phyloP scores from a whole-genome alignment of 2,797 vertebrate genomes.

The Coilia nasus region DNA sequence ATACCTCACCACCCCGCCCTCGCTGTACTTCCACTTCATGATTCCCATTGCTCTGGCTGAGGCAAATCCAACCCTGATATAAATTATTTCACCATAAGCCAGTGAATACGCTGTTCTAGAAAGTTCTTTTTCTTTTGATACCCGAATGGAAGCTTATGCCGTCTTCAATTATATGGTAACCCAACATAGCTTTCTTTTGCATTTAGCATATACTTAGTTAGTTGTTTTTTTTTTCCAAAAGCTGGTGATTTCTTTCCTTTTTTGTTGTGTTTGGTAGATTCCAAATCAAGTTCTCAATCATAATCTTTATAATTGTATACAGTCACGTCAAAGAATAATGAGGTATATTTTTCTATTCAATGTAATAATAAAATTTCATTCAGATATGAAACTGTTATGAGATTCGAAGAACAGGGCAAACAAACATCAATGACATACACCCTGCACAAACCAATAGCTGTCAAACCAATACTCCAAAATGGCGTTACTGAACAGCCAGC shows the following conservation, averaged over 20 bases:
- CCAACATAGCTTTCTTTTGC: conserved; percentile 49
- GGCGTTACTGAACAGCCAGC: conserved; percentile 26
- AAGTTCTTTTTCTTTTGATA: conserved; percentile 27
- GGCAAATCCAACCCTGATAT: conserved; percentile 70
- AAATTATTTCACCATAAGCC: conserved; percentile 48
- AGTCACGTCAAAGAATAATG: conserved; percentile 29
- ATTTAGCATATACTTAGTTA: conserved; percentile 16
- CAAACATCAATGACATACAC: conserved; percentile 13
- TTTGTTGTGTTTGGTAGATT: conserved; percentile 56
- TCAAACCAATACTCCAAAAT: conserved; percentile 27
- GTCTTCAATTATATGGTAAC: conserved; percentile 26
- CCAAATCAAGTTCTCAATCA: conserved; percentile 45
- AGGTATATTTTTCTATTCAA: conserved; percentile 30
- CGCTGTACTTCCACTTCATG: conserved; percentile 56
- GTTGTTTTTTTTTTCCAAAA: conserved; percentile 48
- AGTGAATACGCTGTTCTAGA: conserved; percentile 43
- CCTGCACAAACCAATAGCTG: conserved; percentile 44
- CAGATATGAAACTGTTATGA: conserved; percentile 22
- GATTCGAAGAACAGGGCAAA: conserved; percentile 41
- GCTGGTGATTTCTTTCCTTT: conserved; percentile 66
- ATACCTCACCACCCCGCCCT: conserved; percentile 51
- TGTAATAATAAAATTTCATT: conserved; percentile 34
- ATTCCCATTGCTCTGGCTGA: conserved; percentile 69
- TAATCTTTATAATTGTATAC: conserved; percentile 24
- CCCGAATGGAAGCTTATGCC: conserved; percentile 2